Base-by-base conservation (phyloP, 1,140 invertebrate genomes). In the Dryas iulia region DNA sequence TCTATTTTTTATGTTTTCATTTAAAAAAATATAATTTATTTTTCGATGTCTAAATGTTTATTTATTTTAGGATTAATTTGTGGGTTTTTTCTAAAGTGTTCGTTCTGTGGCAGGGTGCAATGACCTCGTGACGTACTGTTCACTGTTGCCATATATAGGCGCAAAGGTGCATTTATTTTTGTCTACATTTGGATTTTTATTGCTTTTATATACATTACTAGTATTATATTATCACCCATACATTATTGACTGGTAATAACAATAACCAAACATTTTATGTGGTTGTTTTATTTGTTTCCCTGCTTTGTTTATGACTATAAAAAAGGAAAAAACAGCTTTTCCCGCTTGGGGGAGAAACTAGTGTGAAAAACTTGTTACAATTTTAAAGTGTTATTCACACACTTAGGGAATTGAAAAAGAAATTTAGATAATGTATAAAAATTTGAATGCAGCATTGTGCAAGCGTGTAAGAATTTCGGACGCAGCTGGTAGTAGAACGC, bases 131-230 rank as follows among this genome's bases (percentile, higher is more conserved):
- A 47, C 39, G 39, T 76, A 76, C 30, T 79, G 76, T 85, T 88
- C 75, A 76, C 30, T 79, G 76, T 85, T 88, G 86, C 86, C 84
- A 86, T 86, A 72, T 84, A 79, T 79, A 78, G 82, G 82, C 84
- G 79, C 77, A 71, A 75, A 79, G 77, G 77, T 86, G 85, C 86
- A 88, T 88, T 88, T 89, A 89, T 89, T 84, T 84, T 84, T 79
- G 74, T 79, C 76, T 80, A 84, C 77, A 61, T 71, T 76, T 79
- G 75, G 81, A 79, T 78, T 81, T 84, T 82, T 84, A 72, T 74
- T 79, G 81, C 83, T 84, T 84, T 85, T 87, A 81, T 85, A 87
- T 81, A 81, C 77, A 84, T 81, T 82, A 81, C 75, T 87, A 84
- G 79, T 82, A 79, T 82, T 83, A 81, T 77, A 80, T n/a, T n/a